These are phyloP conservation scores for Arenicola marina DNA, from an alignment of 2,888 invertebrate species.

Conservation along the genomic window DNA sequence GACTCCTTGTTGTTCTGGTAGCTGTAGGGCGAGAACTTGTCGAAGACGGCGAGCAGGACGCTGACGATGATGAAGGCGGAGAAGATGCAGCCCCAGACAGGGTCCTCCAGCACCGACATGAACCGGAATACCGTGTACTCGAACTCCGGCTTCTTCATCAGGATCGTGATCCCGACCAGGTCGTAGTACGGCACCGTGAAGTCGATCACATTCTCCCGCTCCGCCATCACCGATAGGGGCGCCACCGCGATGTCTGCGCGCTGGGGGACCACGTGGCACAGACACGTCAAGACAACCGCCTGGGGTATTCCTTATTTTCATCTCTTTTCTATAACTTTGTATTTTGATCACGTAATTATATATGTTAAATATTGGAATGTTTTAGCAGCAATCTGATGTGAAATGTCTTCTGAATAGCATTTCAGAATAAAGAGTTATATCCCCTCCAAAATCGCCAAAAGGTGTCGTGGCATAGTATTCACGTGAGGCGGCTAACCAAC, in stretches of 20 bases:
- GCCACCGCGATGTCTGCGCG: constrained; percentile 92
- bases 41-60: constrained; percentile 93
- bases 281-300: too few species aligned
- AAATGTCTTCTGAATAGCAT: too few species aligned
- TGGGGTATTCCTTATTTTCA: too few species aligned
- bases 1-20: constrained; percentile 64
- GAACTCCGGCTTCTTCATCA: constrained; percentile 88
- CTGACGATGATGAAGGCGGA: constrained; percentile 55
- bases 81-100: constrained; percentile 91
- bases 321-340: too few species aligned
- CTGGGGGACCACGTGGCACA: too few species aligned
- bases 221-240: constrained; percentile 95
- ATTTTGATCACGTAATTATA: too few species aligned
- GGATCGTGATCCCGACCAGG: constrained; percentile 92
- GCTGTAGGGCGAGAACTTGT: constrained; percentile 83
- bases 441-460: too few species aligned
- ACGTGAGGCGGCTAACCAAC: too few species aligned
- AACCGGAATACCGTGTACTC: constrained; percentile 95
- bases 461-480: too few species aligned
- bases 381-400: too few species aligned
- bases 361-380: too few species aligned
- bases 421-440: too few species aligned
- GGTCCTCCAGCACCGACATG: constrained; percentile 90
- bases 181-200: constrained; percentile 99
- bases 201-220: constrained; percentile 85